Evolutionary conservation across 2,888 invertebrate species (phyloP), one percentile per base, ranked within the genome.

Genomic region (Macropis europaea): DNA sequence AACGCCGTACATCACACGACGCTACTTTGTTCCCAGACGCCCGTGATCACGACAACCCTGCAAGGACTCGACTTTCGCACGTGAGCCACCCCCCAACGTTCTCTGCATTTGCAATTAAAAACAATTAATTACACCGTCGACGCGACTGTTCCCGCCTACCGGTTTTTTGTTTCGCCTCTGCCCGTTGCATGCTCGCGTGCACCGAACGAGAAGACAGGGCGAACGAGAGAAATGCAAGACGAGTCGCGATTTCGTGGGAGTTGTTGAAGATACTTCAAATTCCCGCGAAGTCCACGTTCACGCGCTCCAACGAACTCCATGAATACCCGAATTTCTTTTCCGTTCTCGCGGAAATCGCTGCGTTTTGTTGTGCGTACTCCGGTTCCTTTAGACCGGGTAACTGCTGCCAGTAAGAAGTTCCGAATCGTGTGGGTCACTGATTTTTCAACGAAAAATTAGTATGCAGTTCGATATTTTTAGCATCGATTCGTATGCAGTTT

Each of bases 51-150:
- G 0, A 34, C 34, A 22, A 34, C 34, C 32, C 50, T 40, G 26
- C 30, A 26, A 45, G 48, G 38, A 42, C 56, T 50, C 11, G 75
- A 66, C 57, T 76, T 53, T 75, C 47, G 43, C 24, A 26, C 53
- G 56, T 42, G 15, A 38, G 45, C 43, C 54, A 34, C 40, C 53
- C 61, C 28, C 28, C 17, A n/a, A n/a, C 0, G 7, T 22, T 40
- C 26, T 50, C 36, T 53, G 17, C 56, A 73, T 76, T 79, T 76
- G 57, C 71, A 79, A 79, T 77, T 64, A 77, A 70, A 74, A 75
- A 68, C 75, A 77, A 76, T 79, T 79, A 79, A 79, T 80, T 73
- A 73, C 61, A 64, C 42, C 22, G 52, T 22, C 48, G 45, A 19
- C 22, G 38, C 17, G 30, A 56, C 15, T 54, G 43, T 47, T 57